A percentile compares a stretch with the other conserved stretches of the same genome.
phyloP scores from a whole-genome alignment of 2,797 vertebrate genomes.

The Gymnocypris eckloni region DNA sequence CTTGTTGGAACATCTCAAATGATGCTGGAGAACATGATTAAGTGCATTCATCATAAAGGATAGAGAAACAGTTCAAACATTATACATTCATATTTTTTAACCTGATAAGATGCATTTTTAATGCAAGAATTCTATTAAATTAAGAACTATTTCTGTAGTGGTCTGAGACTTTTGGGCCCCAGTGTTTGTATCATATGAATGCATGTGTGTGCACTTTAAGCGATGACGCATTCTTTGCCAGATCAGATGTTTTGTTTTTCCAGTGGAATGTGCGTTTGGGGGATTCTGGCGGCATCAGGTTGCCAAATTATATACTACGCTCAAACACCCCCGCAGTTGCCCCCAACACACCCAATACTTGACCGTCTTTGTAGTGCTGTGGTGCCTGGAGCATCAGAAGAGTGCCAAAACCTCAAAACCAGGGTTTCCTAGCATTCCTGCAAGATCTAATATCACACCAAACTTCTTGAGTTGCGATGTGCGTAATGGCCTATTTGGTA shows the following conservation, averaged over 20 bases:
- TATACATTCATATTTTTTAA: background rate
- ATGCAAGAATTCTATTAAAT: background rate
- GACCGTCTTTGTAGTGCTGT: constrained; percentile 40
- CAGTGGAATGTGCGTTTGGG: constrained; percentile 47
- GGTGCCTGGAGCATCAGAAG: constrained; percentile 22
- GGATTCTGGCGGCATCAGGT: constrained; percentile 50
- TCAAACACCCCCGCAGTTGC: constrained; percentile 36
- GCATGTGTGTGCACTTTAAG: constrained; percentile 13
- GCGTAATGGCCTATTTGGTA: background rate
- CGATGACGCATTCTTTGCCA: constrained; percentile 34
- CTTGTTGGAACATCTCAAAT: background rate
- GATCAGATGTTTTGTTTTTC: constrained; percentile 42
- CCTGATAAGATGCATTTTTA: background rate
- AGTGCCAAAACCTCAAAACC: constrained; percentile 41
- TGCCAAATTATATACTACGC: constrained; percentile 50
- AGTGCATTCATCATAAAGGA: background rate
- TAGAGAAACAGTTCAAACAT: background rate
- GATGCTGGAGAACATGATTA: background rate
- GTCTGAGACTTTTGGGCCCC: background rate
- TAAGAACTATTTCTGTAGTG: background rate
- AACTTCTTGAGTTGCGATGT: background rate
- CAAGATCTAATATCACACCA: constrained; percentile 28
- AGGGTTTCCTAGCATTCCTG: background rate
- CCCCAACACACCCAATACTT: constrained; percentile 38
- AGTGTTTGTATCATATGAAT: background rate